Percentiles rank a stretch among this genome's conserved stretches.
These are phyloP conservation scores for Aleiodes testaceus DNA, from an alignment of 2,888 invertebrate species.

Conservation along the genomic window DNA sequence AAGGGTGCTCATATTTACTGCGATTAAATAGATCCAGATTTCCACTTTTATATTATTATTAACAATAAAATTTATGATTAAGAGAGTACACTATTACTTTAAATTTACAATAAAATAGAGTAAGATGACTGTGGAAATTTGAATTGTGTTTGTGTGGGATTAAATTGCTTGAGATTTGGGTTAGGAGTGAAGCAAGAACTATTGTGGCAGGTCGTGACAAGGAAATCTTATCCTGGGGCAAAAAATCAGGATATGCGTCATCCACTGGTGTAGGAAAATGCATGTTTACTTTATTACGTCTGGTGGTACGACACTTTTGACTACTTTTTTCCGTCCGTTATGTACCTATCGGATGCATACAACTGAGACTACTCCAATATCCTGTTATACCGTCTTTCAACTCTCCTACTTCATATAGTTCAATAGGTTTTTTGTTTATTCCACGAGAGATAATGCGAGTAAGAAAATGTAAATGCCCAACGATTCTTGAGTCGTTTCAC, in stretches of 20 bases:
- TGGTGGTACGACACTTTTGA: slow-evolving; percentile 23
- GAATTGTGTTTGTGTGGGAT: background rate
- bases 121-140: background rate
- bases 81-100: background rate
- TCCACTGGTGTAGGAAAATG: slow-evolving; percentile 12
- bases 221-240: slow-evolving; percentile 46
- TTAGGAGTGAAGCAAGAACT: slow-evolving; percentile 45
- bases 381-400: too few relatives aligned
- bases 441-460: slow-evolving; percentile 9
- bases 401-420: slow-evolving; percentile 3
- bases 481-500: slow-evolving; percentile 34
- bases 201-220: slow-evolving; percentile 64
- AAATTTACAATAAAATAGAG: too few relatives aligned
- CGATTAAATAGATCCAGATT: slow-evolving; percentile 16
- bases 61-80: slow-evolving; percentile 14
- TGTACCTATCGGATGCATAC: background rate
- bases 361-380: background rate
- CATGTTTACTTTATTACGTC: background rate
- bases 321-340: slow-evolving; percentile 11
- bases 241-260: slow-evolving; percentile 34
- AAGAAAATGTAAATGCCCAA: slow-evolving; percentile 26
- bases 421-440: slow-evolving; percentile 2
- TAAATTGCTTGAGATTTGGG: slow-evolving; percentile 1
- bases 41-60: background rate
- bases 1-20: slow-evolving; percentile 26